Percentiles rank a stretch among this genome's conserved stretches.
phyloP scores from a whole-genome alignment of 2,797 vertebrate genomes.

The Synanceia verrucosa region DNA sequence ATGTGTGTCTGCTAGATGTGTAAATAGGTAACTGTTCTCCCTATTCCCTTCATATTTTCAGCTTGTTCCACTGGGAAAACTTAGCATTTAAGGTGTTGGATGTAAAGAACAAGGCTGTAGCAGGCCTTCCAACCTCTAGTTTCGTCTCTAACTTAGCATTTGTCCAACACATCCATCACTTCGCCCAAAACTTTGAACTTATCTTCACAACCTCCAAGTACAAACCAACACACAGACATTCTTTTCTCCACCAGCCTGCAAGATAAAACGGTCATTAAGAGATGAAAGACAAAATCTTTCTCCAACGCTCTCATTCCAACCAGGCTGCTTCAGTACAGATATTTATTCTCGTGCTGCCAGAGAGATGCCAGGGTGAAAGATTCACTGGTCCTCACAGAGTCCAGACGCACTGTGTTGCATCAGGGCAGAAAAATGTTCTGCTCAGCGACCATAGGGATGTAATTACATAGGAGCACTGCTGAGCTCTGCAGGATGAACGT shows the following conservation, averaged over 20 bases:
- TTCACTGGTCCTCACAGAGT: slow-evolving; percentile 62
- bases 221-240: not conserved
- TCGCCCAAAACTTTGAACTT: slow-evolving; percentile 10
- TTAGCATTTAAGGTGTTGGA: not conserved
- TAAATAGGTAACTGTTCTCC: not conserved
- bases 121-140: not conserved
- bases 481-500: slow-evolving; percentile 80
- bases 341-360: slow-evolving; percentile 13
- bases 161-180: not conserved
- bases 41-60: not conserved
- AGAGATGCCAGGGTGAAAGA: slow-evolving; percentile 58
- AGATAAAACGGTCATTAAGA: not conserved
- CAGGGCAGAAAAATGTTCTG: slow-evolving; percentile 82
- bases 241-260: not conserved
- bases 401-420: slow-evolving; percentile 77
- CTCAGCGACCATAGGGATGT: slow-evolving; percentile 81
- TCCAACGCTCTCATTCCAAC: slow-evolving; percentile 2
- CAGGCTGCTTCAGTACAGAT: slow-evolving; percentile 12
- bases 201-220: not conserved
- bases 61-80: not conserved
- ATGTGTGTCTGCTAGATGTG: not conserved
- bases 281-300: slow-evolving; percentile 8
- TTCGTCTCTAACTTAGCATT: not conserved
- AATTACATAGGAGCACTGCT: slow-evolving; percentile 85
- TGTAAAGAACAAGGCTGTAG: not conserved